phyloP scores from a whole-genome alignment of 2,797 vertebrate species.

The Huso huso region DNA sequence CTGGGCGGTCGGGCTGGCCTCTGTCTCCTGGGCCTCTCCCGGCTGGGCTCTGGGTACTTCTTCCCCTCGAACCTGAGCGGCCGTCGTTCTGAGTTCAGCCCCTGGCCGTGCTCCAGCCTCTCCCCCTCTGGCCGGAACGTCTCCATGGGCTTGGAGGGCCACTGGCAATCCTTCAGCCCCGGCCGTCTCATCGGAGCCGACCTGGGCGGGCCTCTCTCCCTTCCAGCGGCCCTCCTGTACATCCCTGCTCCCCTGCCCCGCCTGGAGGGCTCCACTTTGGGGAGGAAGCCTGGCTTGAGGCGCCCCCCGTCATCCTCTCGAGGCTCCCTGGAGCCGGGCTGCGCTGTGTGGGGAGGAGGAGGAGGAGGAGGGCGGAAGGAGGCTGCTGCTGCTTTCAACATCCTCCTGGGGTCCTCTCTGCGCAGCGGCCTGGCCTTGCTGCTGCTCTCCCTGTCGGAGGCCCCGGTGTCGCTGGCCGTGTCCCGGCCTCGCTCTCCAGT shows the following conservation, averaged over 20 bases:
- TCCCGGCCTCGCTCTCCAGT: constrained; percentile 93
- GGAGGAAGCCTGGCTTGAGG: constrained; percentile 87
- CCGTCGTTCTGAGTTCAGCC: constrained; percentile 42
- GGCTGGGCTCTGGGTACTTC: constrained; percentile 50
- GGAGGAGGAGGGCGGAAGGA: constrained; percentile 44
- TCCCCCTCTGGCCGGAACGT: constrained; percentile 75
- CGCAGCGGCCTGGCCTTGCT: constrained; percentile 57
- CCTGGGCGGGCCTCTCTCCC: constrained; percentile 77
- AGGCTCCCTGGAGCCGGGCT: constrained; percentile 33
- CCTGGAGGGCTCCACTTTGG: constrained; percentile 89
- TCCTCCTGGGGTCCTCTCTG: constrained; percentile 31
- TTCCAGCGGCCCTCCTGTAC: constrained; percentile 70
- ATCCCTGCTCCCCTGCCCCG: constrained; percentile 79
- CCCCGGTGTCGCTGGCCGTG: constrained; percentile 86
- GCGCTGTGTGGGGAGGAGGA: constrained; percentile 37
- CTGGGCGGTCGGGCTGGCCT: constrained; percentile 86
- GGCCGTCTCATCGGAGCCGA: constrained; percentile 72
- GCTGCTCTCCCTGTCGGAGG: constrained; percentile 85
- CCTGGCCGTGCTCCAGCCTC: too few species aligned
- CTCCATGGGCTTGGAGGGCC: constrained; percentile 73
- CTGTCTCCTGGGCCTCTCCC: constrained; percentile 83
- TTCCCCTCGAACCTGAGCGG: constrained; percentile 76
- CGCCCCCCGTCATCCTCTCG: constrained; percentile 74
- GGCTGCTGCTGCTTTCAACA: constrained; percentile 21
- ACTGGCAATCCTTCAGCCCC: constrained; percentile 67